A percentile compares a stretch with the other conserved stretches of the same genome.
Conservation (phyloP, 1,140 invertebrate species). For the Drosophila murphyi region DNA sequence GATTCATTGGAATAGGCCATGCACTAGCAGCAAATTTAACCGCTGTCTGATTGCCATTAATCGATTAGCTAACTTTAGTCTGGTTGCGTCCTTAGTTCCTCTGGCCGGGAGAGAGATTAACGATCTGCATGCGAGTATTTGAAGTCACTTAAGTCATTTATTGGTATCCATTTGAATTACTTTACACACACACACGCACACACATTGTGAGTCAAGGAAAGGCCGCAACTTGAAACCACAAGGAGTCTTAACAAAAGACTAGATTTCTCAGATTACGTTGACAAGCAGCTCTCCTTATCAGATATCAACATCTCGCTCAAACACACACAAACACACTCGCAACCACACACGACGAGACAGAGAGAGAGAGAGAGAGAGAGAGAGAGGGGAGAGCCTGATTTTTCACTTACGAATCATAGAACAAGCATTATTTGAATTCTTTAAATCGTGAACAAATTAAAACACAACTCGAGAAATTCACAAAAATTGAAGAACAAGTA, state of each 20-base stretch:
- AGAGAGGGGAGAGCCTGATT: not conserved
- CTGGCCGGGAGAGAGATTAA: not conserved
- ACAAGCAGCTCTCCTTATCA: conserved; percentile 56
- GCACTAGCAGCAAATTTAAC: not conserved
- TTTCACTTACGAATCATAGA: conserved; percentile 49
- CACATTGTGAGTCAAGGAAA: conserved; percentile 36
- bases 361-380: too few species aligned
- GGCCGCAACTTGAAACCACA: conserved; percentile 31
- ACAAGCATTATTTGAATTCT: conserved; percentile 16
- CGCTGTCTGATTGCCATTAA: conserved; percentile 14
- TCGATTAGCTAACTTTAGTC: conserved; percentile 35
- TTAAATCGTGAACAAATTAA: not conserved
- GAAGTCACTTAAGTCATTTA: conserved; percentile 21
- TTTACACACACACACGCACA: conserved; percentile 23
- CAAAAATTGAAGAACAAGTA: not conserved
- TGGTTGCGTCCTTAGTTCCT: conserved; percentile 21
- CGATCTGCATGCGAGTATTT: conserved; percentile 20
- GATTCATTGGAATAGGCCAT: conserved; percentile 34
- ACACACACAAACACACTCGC: conserved; percentile 5
- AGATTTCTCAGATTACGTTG: conserved; percentile 64
- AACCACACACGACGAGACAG: not conserved
- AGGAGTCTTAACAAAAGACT: conserved; percentile 55
- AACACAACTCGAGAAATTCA: conserved; percentile 3
- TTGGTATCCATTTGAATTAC: conserved; percentile 36
- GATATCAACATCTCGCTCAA: conserved; percentile 2